Percentiles rank a stretch among this genome's conserved stretches.
Conservation (phyloP, 2,888 invertebrate genomes). For the Microplitis deprimator region DNA sequence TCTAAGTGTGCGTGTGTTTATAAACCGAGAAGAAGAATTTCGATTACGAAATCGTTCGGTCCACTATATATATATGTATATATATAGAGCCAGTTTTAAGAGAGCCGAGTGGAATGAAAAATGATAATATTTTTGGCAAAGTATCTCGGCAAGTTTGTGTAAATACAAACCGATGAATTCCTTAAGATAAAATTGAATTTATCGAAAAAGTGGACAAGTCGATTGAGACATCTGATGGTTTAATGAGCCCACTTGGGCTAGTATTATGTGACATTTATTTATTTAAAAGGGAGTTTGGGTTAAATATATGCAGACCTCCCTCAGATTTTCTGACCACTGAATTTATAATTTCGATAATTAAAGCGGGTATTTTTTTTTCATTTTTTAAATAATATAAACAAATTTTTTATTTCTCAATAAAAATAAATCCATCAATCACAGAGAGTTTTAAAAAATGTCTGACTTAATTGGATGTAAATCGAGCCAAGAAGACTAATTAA, state of each 20-base stretch:
- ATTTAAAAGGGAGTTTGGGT: not conserved
- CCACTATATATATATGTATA: not conserved
- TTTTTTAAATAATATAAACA: too few relatives aligned
- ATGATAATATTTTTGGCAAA: constrained; percentile 9
- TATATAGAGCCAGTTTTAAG: not conserved
- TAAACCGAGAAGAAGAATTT: constrained; percentile 24
- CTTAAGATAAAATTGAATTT: constrained; percentile 24
- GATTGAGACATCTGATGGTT: constrained; percentile 33
- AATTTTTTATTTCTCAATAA: not conserved
- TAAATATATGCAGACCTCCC: not conserved
- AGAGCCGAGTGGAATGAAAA: not conserved
- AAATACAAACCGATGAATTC: constrained; percentile 34
- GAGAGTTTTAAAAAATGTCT: not conserved
- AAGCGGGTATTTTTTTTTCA: not conserved
- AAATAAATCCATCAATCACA: not conserved
- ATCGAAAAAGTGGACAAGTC: constrained; percentile 8
- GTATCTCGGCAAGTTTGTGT: constrained; percentile 24
- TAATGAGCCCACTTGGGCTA: constrained; percentile 12
- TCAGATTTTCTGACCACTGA: not conserved
- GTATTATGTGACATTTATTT: constrained; percentile 5
- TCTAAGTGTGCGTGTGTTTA: not conserved
- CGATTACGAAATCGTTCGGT: constrained; percentile 31
- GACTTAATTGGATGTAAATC: constrained; percentile 1
- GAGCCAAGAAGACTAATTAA: not conserved
- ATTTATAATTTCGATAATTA: not conserved